Evolutionary conservation across 2,888 invertebrate genomes (phyloP).

Genomic region (Matsumyia berberina): DNA sequence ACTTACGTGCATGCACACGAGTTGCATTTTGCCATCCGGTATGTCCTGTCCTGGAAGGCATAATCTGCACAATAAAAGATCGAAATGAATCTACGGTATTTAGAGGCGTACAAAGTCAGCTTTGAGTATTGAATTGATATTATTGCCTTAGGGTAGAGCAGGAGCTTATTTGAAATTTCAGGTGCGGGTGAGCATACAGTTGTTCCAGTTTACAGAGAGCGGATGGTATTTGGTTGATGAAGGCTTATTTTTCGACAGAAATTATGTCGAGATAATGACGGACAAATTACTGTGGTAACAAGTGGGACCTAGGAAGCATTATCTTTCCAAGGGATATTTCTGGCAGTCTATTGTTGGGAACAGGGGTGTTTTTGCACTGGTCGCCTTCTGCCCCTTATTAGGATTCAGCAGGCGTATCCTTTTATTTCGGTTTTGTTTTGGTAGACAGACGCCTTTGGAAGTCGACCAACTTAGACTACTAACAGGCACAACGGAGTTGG

Average conservation of each 20-base stretch:
- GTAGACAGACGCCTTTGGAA: too few relatives aligned
- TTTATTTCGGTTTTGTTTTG: too few relatives aligned
- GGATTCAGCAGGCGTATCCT: too few relatives aligned
- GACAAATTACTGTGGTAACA: neutral
- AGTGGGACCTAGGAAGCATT: too few relatives aligned
- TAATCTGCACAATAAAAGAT: constrained; percentile 14
- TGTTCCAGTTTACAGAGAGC: neutral
- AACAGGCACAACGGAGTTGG: too few relatives aligned
- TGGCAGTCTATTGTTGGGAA: too few relatives aligned
- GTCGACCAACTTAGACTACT: too few relatives aligned
- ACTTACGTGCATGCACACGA: constrained; percentile 34
- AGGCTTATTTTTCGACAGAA: neutral
- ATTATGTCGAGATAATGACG: neutral
- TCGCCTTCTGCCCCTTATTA: too few relatives aligned
- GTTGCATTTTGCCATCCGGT: constrained; percentile 41
- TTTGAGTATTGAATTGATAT: neutral
- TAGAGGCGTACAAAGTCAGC: constrained; percentile 13
- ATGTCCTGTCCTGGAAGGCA: constrained; percentile 17
- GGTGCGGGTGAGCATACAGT: neutral
- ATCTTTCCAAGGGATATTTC: too few relatives aligned
- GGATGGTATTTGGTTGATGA: neutral
- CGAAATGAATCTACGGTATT: constrained; percentile 27
- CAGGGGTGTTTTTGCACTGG: too few relatives aligned
- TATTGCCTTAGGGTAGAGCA: neutral
- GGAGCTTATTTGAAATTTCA: constrained; percentile 1